Evolutionary conservation across 2,888 invertebrate genomes (phyloP).

Genomic region (Carpatolechia fugitivella): DNA sequence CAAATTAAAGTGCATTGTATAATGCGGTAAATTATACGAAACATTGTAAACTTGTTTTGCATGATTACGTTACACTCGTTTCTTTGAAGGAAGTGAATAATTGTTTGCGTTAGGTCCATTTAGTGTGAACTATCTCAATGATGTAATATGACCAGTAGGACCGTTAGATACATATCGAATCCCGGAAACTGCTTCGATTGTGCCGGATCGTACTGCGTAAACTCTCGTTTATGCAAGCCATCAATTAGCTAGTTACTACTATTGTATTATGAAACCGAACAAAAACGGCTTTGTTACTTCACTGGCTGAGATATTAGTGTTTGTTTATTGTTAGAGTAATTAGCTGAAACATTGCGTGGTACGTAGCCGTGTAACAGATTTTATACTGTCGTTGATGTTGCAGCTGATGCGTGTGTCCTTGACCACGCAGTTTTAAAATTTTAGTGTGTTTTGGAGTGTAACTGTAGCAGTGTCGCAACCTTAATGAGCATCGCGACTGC

Average conservation of each 20-base stretch:
- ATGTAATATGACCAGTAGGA: neutral
- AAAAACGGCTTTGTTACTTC: constrained; percentile 45
- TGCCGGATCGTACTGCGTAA: constrained; percentile 42
- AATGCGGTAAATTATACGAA: constrained; percentile 8
- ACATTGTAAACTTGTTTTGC: constrained; percentile 12
- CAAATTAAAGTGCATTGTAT: constrained; percentile 10
- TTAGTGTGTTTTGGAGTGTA: constrained; percentile 34
- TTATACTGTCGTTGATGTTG: constrained; percentile 17
- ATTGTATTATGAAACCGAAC: constrained; percentile 66
- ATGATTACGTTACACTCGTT: constrained; percentile 17
- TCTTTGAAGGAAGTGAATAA: constrained; percentile 17
- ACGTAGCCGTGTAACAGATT: constrained; percentile 20
- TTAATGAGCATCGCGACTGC: constrained; percentile 32
- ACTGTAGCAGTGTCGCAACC: constrained; percentile 35
- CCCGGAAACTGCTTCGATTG: constrained; percentile 60
- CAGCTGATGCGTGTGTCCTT: constrained; percentile 36
- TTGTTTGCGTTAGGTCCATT: constrained; percentile 15
- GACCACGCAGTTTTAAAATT: constrained; percentile 45
- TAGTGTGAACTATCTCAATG: constrained; percentile 9
- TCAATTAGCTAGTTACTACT: constrained; percentile 66
- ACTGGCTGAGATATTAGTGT: constrained; percentile 48
- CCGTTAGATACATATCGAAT: constrained; percentile 43
- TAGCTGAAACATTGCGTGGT: constrained; percentile 32
- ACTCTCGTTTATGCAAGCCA: constrained; percentile 69
- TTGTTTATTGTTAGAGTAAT: constrained; percentile 42